Conservation (phyloP, 2,888 invertebrate species). For the Oligia latruncula region DNA sequence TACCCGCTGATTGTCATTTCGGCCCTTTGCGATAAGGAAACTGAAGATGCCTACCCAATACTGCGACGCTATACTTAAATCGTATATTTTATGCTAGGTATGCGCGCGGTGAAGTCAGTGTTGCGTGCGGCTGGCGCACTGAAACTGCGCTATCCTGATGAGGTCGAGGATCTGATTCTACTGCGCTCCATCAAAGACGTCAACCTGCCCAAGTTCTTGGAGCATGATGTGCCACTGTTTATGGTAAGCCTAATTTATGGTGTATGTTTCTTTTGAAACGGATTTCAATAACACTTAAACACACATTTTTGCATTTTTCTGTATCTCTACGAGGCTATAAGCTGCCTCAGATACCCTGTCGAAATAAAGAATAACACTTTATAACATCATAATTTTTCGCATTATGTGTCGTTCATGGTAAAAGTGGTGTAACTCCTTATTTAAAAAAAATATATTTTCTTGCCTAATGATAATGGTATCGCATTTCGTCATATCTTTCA, state of each 20-base stretch:
- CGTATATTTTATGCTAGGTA: constrained; percentile 86
- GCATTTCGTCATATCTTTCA: no score
- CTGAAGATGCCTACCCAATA: neutral
- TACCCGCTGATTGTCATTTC: no score
- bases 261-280: neutral
- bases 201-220: constrained; percentile 97
- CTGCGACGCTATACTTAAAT: neutral
- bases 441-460: no score
- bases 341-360: neutral
- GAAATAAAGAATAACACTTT: neutral
- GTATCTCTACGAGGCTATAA: neutral
- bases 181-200: constrained; percentile 98
- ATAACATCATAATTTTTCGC: neutral
- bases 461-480: no score
- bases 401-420: no score
- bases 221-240: constrained; percentile 96
- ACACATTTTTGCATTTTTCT: constrained; percentile 1
- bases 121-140: constrained; percentile 97
- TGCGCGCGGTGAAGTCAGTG: constrained; percentile 98
- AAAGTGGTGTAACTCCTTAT: no score
- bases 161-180: constrained; percentile 96
- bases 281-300: neutral
- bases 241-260: constrained; percentile 85
- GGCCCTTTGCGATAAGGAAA: neutral
- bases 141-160: constrained; percentile 96